Evolutionary conservation across 2,888 invertebrate species (phyloP).

Genomic region (Andrena fulva): DNA sequence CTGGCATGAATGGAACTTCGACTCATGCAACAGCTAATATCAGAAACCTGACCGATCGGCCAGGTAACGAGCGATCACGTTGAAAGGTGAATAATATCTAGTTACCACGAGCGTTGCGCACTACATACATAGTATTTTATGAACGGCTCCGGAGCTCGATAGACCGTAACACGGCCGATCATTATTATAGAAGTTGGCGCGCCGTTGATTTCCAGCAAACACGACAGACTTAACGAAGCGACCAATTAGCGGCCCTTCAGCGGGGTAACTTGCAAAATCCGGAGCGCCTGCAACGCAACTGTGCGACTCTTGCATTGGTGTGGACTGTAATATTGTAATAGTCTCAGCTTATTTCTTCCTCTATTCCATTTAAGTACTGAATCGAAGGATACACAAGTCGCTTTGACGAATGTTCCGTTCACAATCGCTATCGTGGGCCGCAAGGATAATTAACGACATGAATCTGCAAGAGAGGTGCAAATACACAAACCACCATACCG

Average conservation of each 20-base stretch:
- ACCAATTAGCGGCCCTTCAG: conserved; percentile 35
- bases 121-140: conserved; percentile 54
- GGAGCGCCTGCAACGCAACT: conserved; percentile 5
- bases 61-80: conserved; percentile 58
- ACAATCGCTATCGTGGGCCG: background rate
- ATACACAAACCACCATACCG: background rate
- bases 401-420: too few relatives aligned
- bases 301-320: background rate
- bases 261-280: conserved; percentile 1
- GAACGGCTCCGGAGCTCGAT: conserved; percentile 45
- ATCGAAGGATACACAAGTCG: too few relatives aligned
- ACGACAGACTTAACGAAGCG: conserved; percentile 45
- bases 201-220: conserved; percentile 47
- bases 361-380: too few relatives aligned
- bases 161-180: conserved; percentile 58
- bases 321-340: background rate
- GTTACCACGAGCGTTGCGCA: conserved; percentile 53
- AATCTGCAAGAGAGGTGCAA: background rate
- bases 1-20: conserved; percentile 51
- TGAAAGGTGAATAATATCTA: conserved; percentile 65
- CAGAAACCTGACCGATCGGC: conserved; percentile 52
- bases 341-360: too few relatives aligned
- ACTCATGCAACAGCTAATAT: conserved; percentile 43
- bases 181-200: conserved; percentile 51
- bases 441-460: background rate